Evolutionary conservation across 2,888 invertebrate genomes (phyloP).

Genomic region (Bugulina stolonifera): DNA sequence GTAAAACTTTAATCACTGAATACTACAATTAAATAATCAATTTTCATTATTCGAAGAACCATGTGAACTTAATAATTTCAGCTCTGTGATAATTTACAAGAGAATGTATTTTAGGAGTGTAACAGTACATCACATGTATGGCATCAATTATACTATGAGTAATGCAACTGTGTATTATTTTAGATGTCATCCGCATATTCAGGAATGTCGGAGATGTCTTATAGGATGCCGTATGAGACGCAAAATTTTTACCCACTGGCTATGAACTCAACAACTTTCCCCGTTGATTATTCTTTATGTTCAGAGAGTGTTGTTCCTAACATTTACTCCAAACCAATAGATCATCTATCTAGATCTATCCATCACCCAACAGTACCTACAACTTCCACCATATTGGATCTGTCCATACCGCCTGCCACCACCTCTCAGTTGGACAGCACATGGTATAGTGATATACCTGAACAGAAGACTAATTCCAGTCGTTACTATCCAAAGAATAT

Average conservation of each 20-base stretch:
- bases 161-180: too few species aligned
- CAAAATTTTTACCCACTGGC: neutral
- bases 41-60: too few species aligned
- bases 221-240: neutral
- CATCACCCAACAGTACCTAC: neutral
- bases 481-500: neutral
- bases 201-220: neutral
- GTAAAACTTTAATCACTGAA: too few species aligned
- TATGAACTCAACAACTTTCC: neutral
- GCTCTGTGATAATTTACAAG: too few species aligned
- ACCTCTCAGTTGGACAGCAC: neutral
- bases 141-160: too few species aligned
- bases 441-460: neutral
- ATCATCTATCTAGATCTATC: neutral
- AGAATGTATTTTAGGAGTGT: too few species aligned
- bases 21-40: too few species aligned
- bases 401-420: neutral
- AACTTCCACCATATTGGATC: neutral
- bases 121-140: too few species aligned
- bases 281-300: neutral
- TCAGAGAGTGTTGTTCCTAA: neutral
- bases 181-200: neutral
- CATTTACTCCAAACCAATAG: neutral
- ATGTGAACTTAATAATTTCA: too few species aligned
- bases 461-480: neutral